phyloP scores from a whole-genome alignment of 1,140 invertebrate genomes.

The Cheumatopsyche charites region DNA sequence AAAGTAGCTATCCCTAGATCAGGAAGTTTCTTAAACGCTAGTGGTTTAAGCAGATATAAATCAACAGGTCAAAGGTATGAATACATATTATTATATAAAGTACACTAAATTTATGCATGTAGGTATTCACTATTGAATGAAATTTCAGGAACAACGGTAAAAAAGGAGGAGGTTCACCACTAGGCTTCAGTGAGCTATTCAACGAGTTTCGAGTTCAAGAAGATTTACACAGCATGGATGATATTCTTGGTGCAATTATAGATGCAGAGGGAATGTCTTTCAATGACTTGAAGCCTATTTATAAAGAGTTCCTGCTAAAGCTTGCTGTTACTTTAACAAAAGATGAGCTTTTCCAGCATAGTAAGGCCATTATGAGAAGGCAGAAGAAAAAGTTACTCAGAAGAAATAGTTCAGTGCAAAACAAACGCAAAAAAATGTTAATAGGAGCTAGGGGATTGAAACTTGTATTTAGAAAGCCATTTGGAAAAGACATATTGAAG shows the following conservation, averaged over 20 bases:
- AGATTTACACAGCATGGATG: constrained; percentile 84
- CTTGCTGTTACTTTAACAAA: constrained; percentile 85
- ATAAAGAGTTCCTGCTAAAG: constrained; percentile 87
- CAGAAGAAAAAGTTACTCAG: constrained; percentile 72
- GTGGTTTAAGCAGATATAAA: constrained; percentile 72
- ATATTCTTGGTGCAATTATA: constrained; percentile 85
- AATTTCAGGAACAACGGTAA: constrained; percentile 65
- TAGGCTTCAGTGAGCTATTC: constrained; percentile 83
- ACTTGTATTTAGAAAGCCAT: constrained; percentile 61
- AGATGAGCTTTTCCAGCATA: constrained; percentile 87
- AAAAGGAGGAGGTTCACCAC: constrained; percentile 71
- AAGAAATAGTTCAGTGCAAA: constrained; percentile 61
- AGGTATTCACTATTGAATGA: constrained; percentile 22
- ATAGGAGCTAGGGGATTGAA: constrained; percentile 63
- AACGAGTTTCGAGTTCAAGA: constrained; percentile 84
- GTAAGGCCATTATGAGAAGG: constrained; percentile 85
- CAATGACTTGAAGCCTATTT: constrained; percentile 88
- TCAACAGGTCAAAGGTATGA: constrained; percentile 66
- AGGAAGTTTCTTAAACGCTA: constrained; percentile 80
- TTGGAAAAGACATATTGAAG: constrained; percentile 63
- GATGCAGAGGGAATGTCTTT: constrained; percentile 91
- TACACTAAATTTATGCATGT: not conserved
- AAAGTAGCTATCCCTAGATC: constrained; percentile 83
- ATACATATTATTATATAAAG: not conserved
- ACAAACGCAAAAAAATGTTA: constrained; percentile 62